phyloP scores from a whole-genome alignment of 2,113 vertebrate species.

The Cromileptes altivelis region DNA sequence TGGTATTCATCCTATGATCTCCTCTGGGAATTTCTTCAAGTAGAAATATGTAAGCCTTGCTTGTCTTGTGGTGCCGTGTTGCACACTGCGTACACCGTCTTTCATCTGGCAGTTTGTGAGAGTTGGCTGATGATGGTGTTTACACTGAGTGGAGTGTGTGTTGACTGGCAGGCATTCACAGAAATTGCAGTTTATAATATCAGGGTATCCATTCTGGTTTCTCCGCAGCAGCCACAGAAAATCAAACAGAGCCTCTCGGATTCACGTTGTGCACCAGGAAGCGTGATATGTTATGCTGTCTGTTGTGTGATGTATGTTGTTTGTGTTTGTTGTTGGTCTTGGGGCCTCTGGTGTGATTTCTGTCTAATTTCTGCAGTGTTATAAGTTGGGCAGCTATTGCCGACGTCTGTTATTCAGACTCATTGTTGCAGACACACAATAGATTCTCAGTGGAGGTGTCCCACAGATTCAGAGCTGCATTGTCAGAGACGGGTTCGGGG shows the following conservation, averaged over 20 bases:
- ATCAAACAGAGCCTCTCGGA: conserved; percentile 42
- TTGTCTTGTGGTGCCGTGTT: neutral
- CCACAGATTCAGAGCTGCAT: conserved; percentile 80
- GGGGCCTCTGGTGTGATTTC: conserved; percentile 15
- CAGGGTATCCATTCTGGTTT: conserved; percentile 35
- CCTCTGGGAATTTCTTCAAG: neutral
- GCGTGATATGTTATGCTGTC: conserved; percentile 15
- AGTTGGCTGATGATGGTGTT: conserved; percentile 24
- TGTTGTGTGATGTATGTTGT: conserved; percentile 10
- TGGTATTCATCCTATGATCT: neutral
- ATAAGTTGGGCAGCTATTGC: conserved; percentile 18
- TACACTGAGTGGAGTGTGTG: conserved; percentile 37
- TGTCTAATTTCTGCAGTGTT: conserved; percentile 23
- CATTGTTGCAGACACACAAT: conserved; percentile 46
- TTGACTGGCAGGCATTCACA: conserved; percentile 35
- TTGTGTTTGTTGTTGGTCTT: conserved; percentile 7
- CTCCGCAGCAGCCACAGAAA: conserved; percentile 45
- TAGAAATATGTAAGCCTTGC: neutral
- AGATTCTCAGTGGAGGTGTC: conserved; percentile 38
- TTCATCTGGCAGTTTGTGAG: conserved; percentile 28
- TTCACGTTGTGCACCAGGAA: conserved; percentile 11
- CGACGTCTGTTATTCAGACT: conserved; percentile 43
- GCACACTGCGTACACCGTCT: neutral
- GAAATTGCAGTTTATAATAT: conserved; percentile 51
- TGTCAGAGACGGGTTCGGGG: conserved; percentile 74